A percentile compares a stretch with the other conserved stretches of the same genome.
Conservation (phyloP, 2,113 vertebrate species). For the Axis porcinus region DNA sequence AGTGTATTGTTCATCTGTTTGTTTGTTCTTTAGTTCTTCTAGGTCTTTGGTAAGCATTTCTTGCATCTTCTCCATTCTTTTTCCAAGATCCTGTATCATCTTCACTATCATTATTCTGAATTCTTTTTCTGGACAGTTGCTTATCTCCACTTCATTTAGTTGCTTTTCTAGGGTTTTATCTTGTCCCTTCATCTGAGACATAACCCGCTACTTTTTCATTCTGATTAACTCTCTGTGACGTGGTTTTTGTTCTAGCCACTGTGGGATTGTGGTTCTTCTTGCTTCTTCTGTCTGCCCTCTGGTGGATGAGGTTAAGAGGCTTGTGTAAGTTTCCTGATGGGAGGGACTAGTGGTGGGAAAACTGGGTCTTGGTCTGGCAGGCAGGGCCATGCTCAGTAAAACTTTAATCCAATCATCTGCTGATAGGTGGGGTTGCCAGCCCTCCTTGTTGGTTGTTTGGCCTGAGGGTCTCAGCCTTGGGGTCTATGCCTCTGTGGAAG, state of each 20-base stretch:
- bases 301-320: not conserved
- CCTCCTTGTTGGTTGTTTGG: not conserved
- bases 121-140: not conserved
- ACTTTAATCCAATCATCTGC: not conserved
- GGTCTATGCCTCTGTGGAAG: not conserved
- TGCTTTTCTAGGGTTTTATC: not conserved
- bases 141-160: not conserved
- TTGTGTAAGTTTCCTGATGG: not conserved
- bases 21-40: not conserved
- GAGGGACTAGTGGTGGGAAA: not conserved
- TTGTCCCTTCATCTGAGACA: not conserved
- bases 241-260: not conserved
- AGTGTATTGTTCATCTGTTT: not conserved
- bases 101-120: not conserved
- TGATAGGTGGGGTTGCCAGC: not conserved
- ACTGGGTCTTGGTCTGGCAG: not conserved
- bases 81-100: not conserved
- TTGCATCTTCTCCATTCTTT: not conserved
- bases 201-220: not conserved
- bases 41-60: not conserved
- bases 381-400: not conserved
- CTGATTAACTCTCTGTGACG: not conserved
- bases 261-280: not conserved
- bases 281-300: not conserved
- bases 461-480: not conserved